Evolutionary conservation across 2,113 vertebrate genomes (phyloP), one percentile per base, ranked within the genome.

Genomic region (Brienomyrus longianalis): DNA sequence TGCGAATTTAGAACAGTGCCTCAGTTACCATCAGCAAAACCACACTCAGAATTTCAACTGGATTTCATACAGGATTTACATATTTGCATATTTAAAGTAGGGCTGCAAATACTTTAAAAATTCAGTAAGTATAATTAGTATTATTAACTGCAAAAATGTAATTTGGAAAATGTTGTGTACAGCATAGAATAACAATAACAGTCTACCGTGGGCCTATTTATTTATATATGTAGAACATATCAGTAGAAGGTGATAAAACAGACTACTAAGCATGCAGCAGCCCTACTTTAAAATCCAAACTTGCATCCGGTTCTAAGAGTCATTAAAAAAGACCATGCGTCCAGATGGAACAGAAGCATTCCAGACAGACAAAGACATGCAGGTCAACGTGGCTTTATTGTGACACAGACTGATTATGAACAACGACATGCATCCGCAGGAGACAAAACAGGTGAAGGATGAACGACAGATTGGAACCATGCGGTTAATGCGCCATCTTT

Each of bases 331-430:
- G 35, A 39, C 31, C 86, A 88, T 91, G 89, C 90, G 86, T 88
- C 4, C 51, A 56, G n/a, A 21, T 13, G 48, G 35, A 17, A 86
- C 85, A 86, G 39, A 86, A 19, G 93, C 91, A 94, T 93, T 93
- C 93, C 92, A 95, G 91, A 95, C 90, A 93, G 90, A 92, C 93
- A 59, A 93, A 90, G 88, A 1, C 95, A 95, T 95, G 95, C 94
- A 94, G 93, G 93, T 90, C 84, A 92, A 94, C 94, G 94, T 95
- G 95, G 94, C 91, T 93, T 89, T 90, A 90, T 90, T 94, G 90
- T 93, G 88, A 94, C 77, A 95, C 91, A 92, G 92, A 92, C 86
- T 93, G 7, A 74, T 74, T 91, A 93, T 51, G 62, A 70, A 90
- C 48, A 88, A 31, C 17, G 31, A 27, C 90, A 90, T 90, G 90